Conservation (phyloP, 2,888 invertebrate species). For the Tanytarsus gracilentus region DNA sequence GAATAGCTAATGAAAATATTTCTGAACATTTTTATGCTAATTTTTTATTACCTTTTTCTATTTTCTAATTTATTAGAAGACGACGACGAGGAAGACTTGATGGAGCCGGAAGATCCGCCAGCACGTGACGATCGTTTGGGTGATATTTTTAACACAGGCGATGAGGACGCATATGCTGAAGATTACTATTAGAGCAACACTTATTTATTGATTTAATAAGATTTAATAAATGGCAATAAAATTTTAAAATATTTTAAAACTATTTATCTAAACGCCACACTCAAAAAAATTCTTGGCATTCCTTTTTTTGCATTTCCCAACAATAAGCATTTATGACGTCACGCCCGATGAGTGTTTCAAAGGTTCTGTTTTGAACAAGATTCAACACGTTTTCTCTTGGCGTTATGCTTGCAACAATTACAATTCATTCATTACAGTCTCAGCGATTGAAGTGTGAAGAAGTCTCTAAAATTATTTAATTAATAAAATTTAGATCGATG, state of each 20-base stretch:
- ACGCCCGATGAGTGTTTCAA: no score
- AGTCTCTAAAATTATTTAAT: no score
- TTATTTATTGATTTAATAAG: no score
- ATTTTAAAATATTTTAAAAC: no score
- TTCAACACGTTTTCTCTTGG: background rate
- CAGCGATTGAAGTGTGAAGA: background rate
- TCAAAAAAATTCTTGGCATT: background rate
- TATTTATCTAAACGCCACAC: no score
- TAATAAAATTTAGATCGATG: background rate
- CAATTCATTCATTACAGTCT: background rate
- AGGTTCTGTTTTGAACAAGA: no score
- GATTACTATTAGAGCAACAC: constrained; percentile 51
- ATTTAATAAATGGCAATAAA: no score
- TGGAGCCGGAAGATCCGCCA: constrained; percentile 36
- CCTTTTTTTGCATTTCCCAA: background rate
- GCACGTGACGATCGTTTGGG: constrained; percentile 48
- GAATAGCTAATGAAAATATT: background rate
- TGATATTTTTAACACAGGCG: constrained; percentile 53
- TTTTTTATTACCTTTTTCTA: constrained; percentile 1
- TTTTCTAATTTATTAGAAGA: constrained; percentile 39
- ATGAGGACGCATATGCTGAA: constrained; percentile 60
- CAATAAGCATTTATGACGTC: no score
- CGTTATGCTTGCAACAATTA: background rate
- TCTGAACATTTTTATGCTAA: background rate
- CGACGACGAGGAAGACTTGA: constrained; percentile 34